Evolutionary conservation across 1,140 invertebrate species (phyloP).

Genomic region (Habropoda laboriosa): DNA sequence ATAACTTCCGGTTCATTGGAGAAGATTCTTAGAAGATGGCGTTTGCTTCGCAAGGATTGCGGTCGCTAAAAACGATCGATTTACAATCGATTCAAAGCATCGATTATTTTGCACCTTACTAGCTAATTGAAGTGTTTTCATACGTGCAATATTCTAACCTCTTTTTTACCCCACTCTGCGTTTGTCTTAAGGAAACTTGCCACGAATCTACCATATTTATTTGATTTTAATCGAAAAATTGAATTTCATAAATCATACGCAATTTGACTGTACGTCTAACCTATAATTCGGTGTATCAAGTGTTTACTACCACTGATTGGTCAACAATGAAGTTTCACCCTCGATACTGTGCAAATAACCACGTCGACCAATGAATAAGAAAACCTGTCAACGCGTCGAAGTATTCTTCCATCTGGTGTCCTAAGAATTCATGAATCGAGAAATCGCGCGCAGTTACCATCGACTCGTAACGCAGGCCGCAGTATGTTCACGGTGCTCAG

Average conservation of each 20-base stretch:
- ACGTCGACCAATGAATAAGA: background rate
- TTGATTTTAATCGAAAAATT: too few species aligned
- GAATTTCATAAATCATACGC: too few species aligned
- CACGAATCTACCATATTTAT: too few species aligned
- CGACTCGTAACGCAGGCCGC: slow-evolving; percentile 39
- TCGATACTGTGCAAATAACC: background rate
- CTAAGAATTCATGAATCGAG: background rate
- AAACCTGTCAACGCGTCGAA: background rate
- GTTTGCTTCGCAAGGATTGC: slow-evolving; percentile 6
- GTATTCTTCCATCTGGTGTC: background rate
- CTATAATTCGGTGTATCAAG: too few species aligned
- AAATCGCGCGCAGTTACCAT: slow-evolving; percentile 35
- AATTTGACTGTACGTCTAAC: too few species aligned
- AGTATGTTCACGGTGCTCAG: slow-evolving; percentile 46
- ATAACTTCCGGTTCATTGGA: slow-evolving; percentile 67
- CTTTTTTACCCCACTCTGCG: background rate
- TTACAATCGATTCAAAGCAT: background rate
- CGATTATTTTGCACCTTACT: too few species aligned
- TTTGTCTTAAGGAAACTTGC: too few species aligned
- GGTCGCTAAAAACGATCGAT: background rate
- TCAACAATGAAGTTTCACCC: too few species aligned
- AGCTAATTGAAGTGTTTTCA: too few species aligned
- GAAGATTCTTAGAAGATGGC: slow-evolving; percentile 65
- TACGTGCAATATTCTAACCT: too few species aligned
- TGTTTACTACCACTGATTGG: too few species aligned